Percentiles rank a stretch among this genome's conserved stretches.
phyloP scores from a whole-genome alignment of 2,113 vertebrate species.

The Arenaria interpres region DNA sequence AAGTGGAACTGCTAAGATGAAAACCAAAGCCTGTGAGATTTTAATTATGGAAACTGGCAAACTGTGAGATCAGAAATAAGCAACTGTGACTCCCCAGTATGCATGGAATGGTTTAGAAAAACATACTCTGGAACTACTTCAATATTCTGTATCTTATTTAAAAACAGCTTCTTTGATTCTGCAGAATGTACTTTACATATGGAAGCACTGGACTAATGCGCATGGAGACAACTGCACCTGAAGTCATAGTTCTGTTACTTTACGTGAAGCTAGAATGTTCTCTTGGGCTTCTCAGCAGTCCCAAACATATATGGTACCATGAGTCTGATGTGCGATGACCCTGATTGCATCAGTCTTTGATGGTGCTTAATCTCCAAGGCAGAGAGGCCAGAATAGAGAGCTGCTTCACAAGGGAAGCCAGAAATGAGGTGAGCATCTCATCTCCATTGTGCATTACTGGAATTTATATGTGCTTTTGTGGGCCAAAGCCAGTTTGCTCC shows the following conservation, averaged over 20 bases:
- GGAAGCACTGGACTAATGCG: neutral
- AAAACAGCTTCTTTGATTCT: neutral
- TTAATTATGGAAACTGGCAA: slow-evolving; percentile 12
- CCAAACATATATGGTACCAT: too few relatives aligned
- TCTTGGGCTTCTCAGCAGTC: neutral
- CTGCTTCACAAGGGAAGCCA: neutral
- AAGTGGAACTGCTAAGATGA: neutral
- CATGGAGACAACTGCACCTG: neutral
- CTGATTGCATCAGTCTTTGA: neutral
- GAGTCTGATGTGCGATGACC: neutral
- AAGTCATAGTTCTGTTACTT: neutral
- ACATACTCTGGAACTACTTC: neutral
- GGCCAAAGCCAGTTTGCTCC: neutral
- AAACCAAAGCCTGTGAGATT: slow-evolving; percentile 17
- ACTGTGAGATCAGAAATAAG: slow-evolving; percentile 13
- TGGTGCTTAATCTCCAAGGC: neutral
- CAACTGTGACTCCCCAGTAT: neutral
- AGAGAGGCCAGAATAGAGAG: neutral
- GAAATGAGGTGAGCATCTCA: neutral
- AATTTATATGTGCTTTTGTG: neutral
- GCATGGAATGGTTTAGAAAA: neutral
- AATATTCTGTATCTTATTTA: neutral
- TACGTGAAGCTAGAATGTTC: neutral
- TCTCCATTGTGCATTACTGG: neutral
- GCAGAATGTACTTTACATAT: neutral